Base-by-base conservation (phyloP, 2,888 invertebrate species). In the Protonemura montana region DNA sequence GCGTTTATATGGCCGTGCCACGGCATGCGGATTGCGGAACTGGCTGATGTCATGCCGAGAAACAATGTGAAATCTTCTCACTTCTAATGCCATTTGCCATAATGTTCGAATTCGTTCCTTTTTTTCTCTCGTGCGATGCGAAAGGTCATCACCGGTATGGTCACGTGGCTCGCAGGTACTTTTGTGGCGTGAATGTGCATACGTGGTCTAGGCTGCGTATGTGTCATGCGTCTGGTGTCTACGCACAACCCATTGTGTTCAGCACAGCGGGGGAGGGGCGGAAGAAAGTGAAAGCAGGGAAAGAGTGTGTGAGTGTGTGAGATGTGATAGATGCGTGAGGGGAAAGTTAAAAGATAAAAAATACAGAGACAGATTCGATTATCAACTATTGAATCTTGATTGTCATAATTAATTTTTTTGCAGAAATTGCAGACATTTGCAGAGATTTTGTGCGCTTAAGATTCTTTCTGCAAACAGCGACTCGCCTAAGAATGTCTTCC, bases 321-420 rank as follows among this genome's bases (percentile, higher is more conserved):
- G 30, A 27, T 28, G n/a, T 30, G 28, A 81, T 29, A 42, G 41
- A 83, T 16, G 83, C 28, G 84, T 59, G 84, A 84, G 84, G 84
- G 84, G 84, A 84, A 84, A 84, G 84, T 84, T 83, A n/a, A n/a
- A n/a, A 84, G 26, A 76, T n/a, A 59, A 76, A 84, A 76, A 59
- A 76, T 76, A 26, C n/a, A 16, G 0, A 76, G 41, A 41, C 78
- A 78, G 10, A n/a, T 78, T 78, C 78, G 28, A 78, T 78, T 78
- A 27, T 78, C 78, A 78, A 26, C 26, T 5, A 78, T 78, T 59
- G 27, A 21, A n/a, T 81, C 29, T 28, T 81, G 81, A 81, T 81
- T 78, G 78, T 78, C 78, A 25, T 78, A 78, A 78, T 27, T 78
- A 16, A 78, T 27, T 26, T 27, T 27, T 59, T 59, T 59, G 2